phyloP scores from a whole-genome alignment of 1,140 invertebrate species.

The Oryctes rhinoceros region DNA sequence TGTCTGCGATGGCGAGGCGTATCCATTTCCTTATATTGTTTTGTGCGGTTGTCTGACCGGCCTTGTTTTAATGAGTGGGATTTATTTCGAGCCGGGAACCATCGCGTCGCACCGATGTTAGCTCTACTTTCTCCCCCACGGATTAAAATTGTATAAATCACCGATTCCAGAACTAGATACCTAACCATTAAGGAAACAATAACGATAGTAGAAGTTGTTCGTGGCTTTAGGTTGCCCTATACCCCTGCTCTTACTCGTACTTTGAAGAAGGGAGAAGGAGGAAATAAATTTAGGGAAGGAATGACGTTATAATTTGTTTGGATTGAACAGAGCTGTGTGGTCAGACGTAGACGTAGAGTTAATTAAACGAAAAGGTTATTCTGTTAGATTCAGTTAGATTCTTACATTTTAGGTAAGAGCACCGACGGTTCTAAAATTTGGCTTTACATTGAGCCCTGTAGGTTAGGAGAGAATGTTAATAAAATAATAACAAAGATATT shows the following conservation, averaged over 20 bases:
- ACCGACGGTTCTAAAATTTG: too few relatives aligned
- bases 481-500: too few relatives aligned
- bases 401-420: too few relatives aligned
- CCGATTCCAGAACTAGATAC: slow-evolving; percentile 29
- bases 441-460: too few relatives aligned
- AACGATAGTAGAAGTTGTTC: slow-evolving; percentile 25
- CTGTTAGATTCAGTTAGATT: not conserved
- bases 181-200: slow-evolving; percentile 25
- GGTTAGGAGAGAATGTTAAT: too few relatives aligned
- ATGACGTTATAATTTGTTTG: slow-evolving; percentile 16
- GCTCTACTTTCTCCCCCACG: slow-evolving; percentile 15
- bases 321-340: not conserved
- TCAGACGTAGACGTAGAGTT: not conserved
- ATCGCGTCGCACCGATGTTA: not conserved
- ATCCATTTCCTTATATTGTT: slow-evolving; percentile 35
- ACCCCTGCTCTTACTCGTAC: not conserved
- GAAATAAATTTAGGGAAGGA: slow-evolving; percentile 7
- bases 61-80: slow-evolving; percentile 12
- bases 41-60: slow-evolving; percentile 22
- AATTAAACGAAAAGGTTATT: not conserved
- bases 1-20: slow-evolving; percentile 11
- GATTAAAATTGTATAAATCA: slow-evolving; percentile 38
- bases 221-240: not conserved
- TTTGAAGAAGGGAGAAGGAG: not conserved
- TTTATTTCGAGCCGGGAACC: slow-evolving; percentile 4